Evolutionary conservation across 2,797 vertebrate species (phyloP).

Genomic region (Gobionotothen gibberifrons): DNA sequence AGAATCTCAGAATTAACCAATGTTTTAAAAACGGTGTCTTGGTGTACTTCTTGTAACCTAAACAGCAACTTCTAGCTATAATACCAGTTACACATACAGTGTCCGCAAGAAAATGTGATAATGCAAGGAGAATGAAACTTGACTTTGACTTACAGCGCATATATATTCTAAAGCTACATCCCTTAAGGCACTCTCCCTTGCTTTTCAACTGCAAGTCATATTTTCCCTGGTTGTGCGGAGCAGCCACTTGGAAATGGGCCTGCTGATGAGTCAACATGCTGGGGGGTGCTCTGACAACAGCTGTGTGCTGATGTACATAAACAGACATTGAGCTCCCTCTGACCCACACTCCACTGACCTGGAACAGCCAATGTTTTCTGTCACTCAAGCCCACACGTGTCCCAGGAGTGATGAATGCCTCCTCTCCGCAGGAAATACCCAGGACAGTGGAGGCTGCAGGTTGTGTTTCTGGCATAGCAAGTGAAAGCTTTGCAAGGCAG

Average conservation of each 20-base stretch:
- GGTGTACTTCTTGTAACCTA: no score
- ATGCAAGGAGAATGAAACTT: not conserved
- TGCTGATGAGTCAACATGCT: slow-evolving; percentile 72
- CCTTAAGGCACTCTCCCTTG: not conserved
- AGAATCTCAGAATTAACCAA: no score
- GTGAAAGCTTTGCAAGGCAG: slow-evolving; percentile 19
- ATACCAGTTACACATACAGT: not conserved
- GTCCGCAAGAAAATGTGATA: slow-evolving; percentile 1
- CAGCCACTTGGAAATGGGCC: slow-evolving; percentile 67
- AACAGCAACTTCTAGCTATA: not conserved
- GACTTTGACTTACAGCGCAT: not conserved
- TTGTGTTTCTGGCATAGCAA: slow-evolving; percentile 39
- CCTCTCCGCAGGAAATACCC: slow-evolving; percentile 52
- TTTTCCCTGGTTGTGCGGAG: slow-evolving; percentile 44
- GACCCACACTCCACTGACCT: slow-evolving; percentile 75
- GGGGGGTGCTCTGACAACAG: slow-evolving; percentile 55
- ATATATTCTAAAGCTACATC: slow-evolving; percentile 9
- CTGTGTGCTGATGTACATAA: slow-evolving; percentile 67
- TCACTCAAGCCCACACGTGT: slow-evolving; percentile 66
- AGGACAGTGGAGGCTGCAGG: slow-evolving; percentile 23
- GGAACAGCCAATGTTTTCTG: slow-evolving; percentile 70
- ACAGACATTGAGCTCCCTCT: slow-evolving; percentile 67
- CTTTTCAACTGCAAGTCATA: slow-evolving; percentile 35
- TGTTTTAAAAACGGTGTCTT: no score
- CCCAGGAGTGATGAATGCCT: slow-evolving; percentile 55